Percentiles rank a stretch among this genome's conserved stretches.
Evolutionary conservation across 2,888 invertebrate species (phyloP).

Genomic region (Drosophila acutilabella): DNA sequence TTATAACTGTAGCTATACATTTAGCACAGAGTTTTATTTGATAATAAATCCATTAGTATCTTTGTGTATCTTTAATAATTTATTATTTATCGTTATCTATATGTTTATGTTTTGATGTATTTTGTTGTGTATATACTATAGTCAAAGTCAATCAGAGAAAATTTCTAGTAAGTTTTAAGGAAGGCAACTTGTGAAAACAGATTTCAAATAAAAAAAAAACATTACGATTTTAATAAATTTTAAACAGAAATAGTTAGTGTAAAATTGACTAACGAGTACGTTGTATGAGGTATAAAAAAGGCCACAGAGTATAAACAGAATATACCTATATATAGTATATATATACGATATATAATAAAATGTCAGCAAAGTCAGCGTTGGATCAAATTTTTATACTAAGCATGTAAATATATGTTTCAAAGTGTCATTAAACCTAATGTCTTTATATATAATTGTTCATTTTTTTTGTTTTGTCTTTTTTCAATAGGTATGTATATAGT

Average conservation of each 20-base stretch:
- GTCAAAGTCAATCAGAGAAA: constrained; percentile 37
- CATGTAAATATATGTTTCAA: constrained; percentile 6
- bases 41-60: constrained; percentile 2
- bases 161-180: constrained; percentile 40
- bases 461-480: not conserved
- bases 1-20: constrained; percentile 15
- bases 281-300: constrained; percentile 83
- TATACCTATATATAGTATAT: constrained; percentile 34
- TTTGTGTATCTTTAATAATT: constrained; percentile 18
- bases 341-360: constrained; percentile 16
- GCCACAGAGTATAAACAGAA: constrained; percentile 81
- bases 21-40: constrained; percentile 2
- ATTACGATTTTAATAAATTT: constrained; percentile 15
- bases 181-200: constrained; percentile 60
- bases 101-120: constrained; percentile 12
- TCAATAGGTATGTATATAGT: constrained; percentile 11
- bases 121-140: constrained; percentile 17
- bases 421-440: constrained; percentile 50
- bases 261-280: constrained; percentile 79
- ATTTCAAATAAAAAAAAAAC: constrained; percentile 22
- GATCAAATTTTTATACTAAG: constrained; percentile 27
- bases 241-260: constrained; percentile 32
- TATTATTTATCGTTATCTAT: constrained; percentile 18
- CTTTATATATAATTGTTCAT: constrained; percentile 28
- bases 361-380: constrained; percentile 56